Percentiles rank a stretch among this genome's conserved stretches.
These are phyloP conservation scores for Amphibalanus amphitrite DNA, from an alignment of 1,140 invertebrate genomes.

Conservation along the genomic window DNA sequence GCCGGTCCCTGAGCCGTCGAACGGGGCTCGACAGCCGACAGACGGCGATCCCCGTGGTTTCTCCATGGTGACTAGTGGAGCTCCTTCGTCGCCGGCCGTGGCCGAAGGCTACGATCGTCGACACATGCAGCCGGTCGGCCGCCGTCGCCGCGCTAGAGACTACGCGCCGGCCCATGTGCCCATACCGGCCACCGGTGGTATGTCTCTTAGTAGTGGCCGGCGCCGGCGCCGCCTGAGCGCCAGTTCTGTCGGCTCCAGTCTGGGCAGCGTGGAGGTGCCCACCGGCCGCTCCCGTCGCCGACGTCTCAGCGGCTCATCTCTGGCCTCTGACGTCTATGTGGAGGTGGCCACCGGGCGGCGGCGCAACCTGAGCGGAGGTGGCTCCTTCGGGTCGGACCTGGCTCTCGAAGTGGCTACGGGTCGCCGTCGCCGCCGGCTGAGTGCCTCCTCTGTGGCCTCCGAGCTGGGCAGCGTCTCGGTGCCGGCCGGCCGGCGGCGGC, in stretches of 20 bases:
- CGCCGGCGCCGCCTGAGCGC: too few species aligned
- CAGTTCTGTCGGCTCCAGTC: background rate
- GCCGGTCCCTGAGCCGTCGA: background rate
- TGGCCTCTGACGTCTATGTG: background rate
- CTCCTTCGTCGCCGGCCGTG: background rate
- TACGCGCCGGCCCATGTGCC: background rate
- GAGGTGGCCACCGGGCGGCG: background rate
- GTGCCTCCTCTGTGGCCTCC: background rate
- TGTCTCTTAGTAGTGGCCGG: background rate
- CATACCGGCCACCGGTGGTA: background rate
- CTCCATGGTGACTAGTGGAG: background rate
- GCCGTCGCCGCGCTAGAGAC: too few species aligned
- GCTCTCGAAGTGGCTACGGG: background rate
- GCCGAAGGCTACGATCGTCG: background rate
- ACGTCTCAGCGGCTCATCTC: background rate
- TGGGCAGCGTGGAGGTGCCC: background rate
- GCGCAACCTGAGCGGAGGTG: background rate
- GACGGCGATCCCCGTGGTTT: background rate
- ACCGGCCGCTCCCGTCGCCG: background rate
- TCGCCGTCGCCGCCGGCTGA: background rate
- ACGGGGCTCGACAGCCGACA: too few species aligned
- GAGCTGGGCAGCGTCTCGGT: background rate
- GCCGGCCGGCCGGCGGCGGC: too few species aligned
- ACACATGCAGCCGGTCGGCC: background rate
- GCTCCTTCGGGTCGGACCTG: background rate